Evolutionary conservation across 2,113 vertebrate species (phyloP).

Genomic region (Notarius quadriscutis): DNA sequence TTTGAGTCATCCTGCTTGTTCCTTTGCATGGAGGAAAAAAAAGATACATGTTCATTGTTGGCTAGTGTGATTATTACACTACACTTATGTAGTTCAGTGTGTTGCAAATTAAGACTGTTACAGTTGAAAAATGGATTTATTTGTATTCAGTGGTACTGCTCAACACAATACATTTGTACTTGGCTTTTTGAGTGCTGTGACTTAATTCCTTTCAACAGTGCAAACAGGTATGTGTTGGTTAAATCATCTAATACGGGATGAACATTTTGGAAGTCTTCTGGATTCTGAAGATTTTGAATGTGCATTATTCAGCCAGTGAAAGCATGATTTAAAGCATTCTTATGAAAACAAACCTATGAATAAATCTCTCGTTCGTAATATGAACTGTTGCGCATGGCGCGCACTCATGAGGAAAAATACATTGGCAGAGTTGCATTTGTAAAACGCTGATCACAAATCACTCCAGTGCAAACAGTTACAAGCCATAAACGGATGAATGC

Average conservation of each 20-base stretch:
- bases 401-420: not conserved
- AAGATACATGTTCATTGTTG: not conserved
- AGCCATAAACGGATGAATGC: conserved; percentile 14
- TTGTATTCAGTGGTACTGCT: conserved; percentile 9
- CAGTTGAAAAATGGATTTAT: conserved; percentile 39
- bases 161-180: not conserved
- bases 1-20: not conserved
- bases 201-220: not conserved
- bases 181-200: not conserved
- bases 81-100: not conserved
- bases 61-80: not conserved
- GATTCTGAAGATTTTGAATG: not conserved
- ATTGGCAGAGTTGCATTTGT: not conserved
- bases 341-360: conserved; percentile 7
- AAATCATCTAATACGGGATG: not conserved
- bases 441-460: conserved; percentile 16
- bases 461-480: conserved; percentile 7
- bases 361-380: not conserved
- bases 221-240: not conserved
- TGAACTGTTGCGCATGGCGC: not conserved
- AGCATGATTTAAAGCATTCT: not conserved
- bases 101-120: not conserved
- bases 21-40: not conserved
- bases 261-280: not conserved
- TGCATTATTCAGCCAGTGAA: conserved; percentile 1